Percentiles rank a stretch among this genome's conserved stretches.
phyloP scores from a whole-genome alignment of 2,113 vertebrate species.

The Toxotes chatareus region DNA sequence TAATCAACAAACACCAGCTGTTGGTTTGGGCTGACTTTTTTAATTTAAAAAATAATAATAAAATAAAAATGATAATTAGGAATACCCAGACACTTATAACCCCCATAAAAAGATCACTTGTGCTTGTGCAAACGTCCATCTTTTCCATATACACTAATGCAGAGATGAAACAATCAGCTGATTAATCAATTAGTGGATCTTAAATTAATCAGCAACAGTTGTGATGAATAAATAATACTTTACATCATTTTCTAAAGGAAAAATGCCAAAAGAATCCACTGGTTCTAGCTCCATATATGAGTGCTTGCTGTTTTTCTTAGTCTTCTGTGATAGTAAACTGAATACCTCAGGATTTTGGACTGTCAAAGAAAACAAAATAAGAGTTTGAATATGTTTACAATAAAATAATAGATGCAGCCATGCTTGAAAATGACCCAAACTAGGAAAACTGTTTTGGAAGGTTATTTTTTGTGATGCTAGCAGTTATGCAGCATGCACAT shows the following conservation, averaged over 20 bases:
- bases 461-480: no score
- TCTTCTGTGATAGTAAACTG: background rate
- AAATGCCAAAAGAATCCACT: background rate
- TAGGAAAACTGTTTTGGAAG: no score
- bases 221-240: background rate
- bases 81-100: no score
- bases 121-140: no score
- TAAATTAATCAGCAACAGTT: background rate
- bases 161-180: background rate
- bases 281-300: background rate
- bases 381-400: no score
- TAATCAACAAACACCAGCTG: slow-evolving; percentile 28
- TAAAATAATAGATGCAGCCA: background rate
- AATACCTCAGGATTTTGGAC: no score
- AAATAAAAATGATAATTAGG: background rate
- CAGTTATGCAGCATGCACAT: no score
- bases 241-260: background rate
- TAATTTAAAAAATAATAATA: background rate
- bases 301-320: no score
- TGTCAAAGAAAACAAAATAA: no score
- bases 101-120: no score
- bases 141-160: no score
- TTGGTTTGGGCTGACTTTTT: slow-evolving; percentile 10
- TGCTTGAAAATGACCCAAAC: background rate
- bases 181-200: background rate